Evolutionary conservation across 2,797 vertebrate species (phyloP).

Genomic region (Enteromius paludinosus): DNA sequence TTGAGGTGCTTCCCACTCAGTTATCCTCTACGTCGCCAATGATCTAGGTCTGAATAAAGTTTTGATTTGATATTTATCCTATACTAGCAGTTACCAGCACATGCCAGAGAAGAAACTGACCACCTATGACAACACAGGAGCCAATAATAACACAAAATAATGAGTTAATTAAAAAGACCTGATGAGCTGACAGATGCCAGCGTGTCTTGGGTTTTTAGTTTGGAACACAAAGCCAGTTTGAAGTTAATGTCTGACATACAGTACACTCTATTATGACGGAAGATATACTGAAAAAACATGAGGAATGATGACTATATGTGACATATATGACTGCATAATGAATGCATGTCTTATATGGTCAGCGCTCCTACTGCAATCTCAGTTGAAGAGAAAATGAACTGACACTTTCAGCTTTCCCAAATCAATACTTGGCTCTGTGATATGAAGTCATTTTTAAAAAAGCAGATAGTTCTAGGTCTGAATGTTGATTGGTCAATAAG

Average conservation of each 20-base stretch:
- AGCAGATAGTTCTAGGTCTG: neutral
- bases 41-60: neutral
- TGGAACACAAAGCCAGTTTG: neutral
- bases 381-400: neutral
- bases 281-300: neutral
- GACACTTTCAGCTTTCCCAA: conserved; percentile 2
- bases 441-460: conserved; percentile 12
- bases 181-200: conserved; percentile 14
- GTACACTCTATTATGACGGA: neutral
- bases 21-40: neutral
- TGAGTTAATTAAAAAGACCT: conserved; percentile 40
- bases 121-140: neutral
- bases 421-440: conserved; percentile 8
- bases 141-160: conserved; percentile 10
- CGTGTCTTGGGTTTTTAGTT: conserved; percentile 14
- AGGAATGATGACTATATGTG: neutral
- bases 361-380: neutral
- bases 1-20: neutral
- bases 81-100: neutral
- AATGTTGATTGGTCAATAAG: conserved; percentile 15
- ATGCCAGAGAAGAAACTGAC: neutral
- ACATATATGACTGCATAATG: neutral
- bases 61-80: neutral
- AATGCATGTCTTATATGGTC: neutral
- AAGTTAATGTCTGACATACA: conserved; percentile 11